Evolutionary conservation across 2,113 vertebrate species (phyloP).

Genomic region (Toxotes chatareus): DNA sequence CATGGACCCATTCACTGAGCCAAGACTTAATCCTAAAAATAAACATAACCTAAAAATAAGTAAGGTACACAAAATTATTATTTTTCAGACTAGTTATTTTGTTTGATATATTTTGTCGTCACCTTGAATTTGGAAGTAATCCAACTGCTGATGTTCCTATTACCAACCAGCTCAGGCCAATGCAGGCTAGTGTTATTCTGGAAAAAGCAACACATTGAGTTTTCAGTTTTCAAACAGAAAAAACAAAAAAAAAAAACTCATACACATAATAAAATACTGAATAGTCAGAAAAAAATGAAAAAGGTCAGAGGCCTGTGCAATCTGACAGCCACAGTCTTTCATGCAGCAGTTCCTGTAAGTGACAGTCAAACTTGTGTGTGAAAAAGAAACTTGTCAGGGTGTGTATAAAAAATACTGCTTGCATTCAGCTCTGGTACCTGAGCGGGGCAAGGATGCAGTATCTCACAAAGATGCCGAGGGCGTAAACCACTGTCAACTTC

Average conservation of each 20-base stretch:
- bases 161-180: conserved; percentile 93
- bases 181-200: conserved; percentile 89
- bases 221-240: not conserved
- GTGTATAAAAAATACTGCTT: not conserved
- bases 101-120: conserved; percentile 39
- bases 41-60: not conserved
- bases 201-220: not conserved
- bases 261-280: not conserved
- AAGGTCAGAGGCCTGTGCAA: not conserved
- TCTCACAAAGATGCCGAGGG: conserved; percentile 90
- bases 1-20: conserved; percentile 94
- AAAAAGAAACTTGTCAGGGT: too few relatives aligned
- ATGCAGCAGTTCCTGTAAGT: too few relatives aligned
- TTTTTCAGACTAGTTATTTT: not conserved
- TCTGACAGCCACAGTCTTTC: too few relatives aligned
- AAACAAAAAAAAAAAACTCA: not conserved
- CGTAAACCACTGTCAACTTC: conserved; percentile 90
- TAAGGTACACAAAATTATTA: too few relatives aligned
- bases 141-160: conserved; percentile 91
- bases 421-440: conserved; percentile 85
- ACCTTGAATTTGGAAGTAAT: conserved; percentile 92
- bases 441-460: conserved; percentile 94
- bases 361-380: too few relatives aligned
- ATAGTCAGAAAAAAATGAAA: too few relatives aligned
- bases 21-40: conserved; percentile 88